Evolutionary conservation across 2,797 vertebrate genomes (phyloP).

Genomic region (Otolemur crassicaudatus): DNA sequence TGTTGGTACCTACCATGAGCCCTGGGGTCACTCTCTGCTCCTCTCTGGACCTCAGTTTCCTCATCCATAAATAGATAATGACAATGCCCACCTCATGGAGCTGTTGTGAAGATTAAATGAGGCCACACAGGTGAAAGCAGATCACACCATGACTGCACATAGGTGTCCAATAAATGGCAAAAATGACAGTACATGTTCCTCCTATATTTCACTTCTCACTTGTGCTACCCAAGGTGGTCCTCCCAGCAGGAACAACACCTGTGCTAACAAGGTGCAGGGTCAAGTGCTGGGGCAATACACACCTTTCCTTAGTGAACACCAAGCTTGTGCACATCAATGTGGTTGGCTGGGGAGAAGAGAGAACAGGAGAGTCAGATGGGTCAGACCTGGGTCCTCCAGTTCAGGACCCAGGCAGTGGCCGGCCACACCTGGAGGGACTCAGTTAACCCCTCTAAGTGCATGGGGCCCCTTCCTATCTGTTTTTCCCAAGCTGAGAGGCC

Average conservation of each 20-base stretch:
- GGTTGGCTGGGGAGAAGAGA: not conserved
- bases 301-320: not conserved
- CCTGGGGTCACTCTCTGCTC: not conserved
- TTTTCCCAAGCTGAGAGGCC: constrained; percentile 89
- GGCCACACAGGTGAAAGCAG: not conserved
- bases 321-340: not conserved
- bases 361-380: not conserved
- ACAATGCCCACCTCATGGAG: not conserved
- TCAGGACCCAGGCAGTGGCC: not conserved
- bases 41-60: not conserved
- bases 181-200: not conserved
- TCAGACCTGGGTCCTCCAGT: not conserved
- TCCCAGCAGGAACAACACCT: not conserved
- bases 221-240: not conserved
- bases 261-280: not conserved
- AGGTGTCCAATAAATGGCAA: constrained; percentile 5
- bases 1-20: not conserved
- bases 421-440: not conserved
- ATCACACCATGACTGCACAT: not conserved
- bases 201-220: not conserved
- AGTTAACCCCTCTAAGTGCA: not conserved
- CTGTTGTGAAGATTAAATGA: constrained; percentile 35
- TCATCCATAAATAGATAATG: not conserved
- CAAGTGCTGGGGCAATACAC: not conserved
- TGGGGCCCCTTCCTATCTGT: constrained; percentile 84